Evolutionary conservation across 2,113 vertebrate genomes (phyloP), one percentile per base, ranked within the genome.

Genomic region (Onychostoma macrolepis): DNA sequence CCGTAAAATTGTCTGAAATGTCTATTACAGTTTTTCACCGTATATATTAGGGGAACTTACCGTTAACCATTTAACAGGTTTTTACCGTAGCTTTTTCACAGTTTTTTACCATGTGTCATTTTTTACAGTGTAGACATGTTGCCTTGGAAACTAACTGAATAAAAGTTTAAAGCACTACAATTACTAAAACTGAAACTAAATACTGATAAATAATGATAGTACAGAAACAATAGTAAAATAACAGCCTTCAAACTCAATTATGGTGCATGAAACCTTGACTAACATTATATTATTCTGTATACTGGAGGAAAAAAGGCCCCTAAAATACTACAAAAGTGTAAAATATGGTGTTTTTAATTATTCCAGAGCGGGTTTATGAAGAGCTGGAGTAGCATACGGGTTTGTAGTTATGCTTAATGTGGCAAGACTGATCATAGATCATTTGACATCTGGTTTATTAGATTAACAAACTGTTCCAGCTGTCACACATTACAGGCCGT

Each of bases 401-500:
- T 61, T 61, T 38, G 56, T 61, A 38, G 33, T 58, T 61, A 61
- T 61, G 77, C 53, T 36, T 80, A 80, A 80, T 56, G 50, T 58
- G 53, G 30, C 77, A 80, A 56, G 50, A 58, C 53, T n/a, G 78
- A 80, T 41, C 78, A 61, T 61, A 80, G 78, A 80, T 80, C 53
- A 80, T 63, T 45, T 82, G 38, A 82, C 80, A 82, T 28, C 61
- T 82, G 80, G 13, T 80, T 80, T 80, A 80, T 61, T 63, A 61
- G 53, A 41, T 58, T 61, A 61, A 80, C 78, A 80, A 79, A 80
- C 11, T 41, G 36, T 17, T 61, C 30, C 78, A 80, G 78, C 53
- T 80, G 78, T 41, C 78, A 63, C 30, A 79, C 77, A 79, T 56
- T 79, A 58, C 9, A 58, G 72, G 38, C 50, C 30, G 48, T 56